These are phyloP conservation scores for Cyprinodon brontotheroides DNA, from an alignment of 2,113 vertebrate species.

Conservation along the genomic window DNA sequence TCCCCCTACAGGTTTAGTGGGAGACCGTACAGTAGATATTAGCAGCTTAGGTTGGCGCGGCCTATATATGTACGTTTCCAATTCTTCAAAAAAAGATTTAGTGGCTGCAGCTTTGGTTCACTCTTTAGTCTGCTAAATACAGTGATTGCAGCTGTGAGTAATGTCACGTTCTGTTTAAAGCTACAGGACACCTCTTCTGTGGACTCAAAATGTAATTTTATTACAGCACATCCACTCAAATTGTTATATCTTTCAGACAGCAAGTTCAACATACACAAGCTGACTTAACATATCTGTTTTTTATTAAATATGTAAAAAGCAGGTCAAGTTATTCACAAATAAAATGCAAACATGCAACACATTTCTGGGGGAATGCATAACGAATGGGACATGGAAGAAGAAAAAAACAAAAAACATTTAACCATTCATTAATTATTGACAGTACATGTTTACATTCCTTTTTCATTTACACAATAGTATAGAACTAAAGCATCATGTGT, in stretches of 20 bases:
- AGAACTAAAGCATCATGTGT: constrained; percentile 92
- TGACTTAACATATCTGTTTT: constrained; percentile 84
- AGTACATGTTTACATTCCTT: constrained; percentile 99
- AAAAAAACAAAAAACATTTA: constrained; percentile 81
- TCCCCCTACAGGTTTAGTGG: no score
- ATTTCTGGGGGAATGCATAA: constrained; percentile 91
- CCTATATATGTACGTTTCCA: no score
- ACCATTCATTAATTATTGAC: constrained; percentile 96
- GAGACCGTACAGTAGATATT: no score
- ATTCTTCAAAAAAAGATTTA: no score
- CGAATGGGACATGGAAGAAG: constrained; percentile 84
- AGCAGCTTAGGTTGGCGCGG: no score
- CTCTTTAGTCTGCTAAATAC: neutral
- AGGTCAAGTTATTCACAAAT: constrained; percentile 98
- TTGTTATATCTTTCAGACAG: constrained; percentile 74
- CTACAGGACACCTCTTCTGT: constrained; percentile 40
- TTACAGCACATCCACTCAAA: constrained; percentile 79
- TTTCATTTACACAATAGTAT: constrained; percentile 97
- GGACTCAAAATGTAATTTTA: constrained; percentile 75
- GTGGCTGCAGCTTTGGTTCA: no score
- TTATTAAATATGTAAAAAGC: constrained; percentile 99
- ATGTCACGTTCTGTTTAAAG: constrained; percentile 2
- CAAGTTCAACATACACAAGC: constrained; percentile 81
- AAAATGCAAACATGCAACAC: constrained; percentile 98
- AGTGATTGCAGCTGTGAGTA: neutral